These are phyloP conservation scores for Xanthia icteritia DNA, from an alignment of 2,888 invertebrate species.

Conservation along the genomic window DNA sequence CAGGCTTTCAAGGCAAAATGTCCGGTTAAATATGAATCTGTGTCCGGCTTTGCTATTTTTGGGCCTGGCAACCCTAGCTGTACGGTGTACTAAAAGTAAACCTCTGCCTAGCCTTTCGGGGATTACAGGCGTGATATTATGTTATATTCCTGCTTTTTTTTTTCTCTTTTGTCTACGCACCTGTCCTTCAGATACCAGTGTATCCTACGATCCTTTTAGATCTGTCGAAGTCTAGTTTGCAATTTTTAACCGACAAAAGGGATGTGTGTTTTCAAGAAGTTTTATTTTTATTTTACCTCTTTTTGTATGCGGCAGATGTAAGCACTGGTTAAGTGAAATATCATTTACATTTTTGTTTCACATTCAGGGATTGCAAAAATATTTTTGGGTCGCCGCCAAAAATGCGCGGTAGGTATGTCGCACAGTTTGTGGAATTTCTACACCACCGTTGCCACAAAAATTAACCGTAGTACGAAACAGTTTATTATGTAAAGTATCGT, in stretches of 20 bases:
- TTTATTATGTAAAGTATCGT: constrained; percentile 14
- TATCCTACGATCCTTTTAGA: not conserved
- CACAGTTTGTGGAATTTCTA: constrained; percentile 16
- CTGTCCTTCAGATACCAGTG: not conserved
- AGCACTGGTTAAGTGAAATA: constrained; percentile 9
- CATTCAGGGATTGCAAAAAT: constrained; percentile 12
- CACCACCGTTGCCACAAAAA: constrained; percentile 2
- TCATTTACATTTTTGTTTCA: constrained; percentile 4
- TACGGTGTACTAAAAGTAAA: too few relatives aligned
- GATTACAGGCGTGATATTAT: not conserved
- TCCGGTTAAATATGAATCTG: too few relatives aligned
- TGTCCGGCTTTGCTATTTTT: too few relatives aligned
- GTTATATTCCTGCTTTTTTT: not conserved
- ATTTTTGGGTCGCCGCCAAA: constrained; percentile 33
- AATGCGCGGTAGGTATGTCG: not conserved
- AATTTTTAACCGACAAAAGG: not conserved
- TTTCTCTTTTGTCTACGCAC: not conserved
- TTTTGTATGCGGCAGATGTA: not conserved
- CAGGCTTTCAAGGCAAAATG: too few relatives aligned
- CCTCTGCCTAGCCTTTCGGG: not conserved
- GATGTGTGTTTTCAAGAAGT: not conserved
- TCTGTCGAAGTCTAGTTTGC: not conserved
- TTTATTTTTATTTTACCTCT: not conserved
- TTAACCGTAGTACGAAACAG: constrained; percentile 14
- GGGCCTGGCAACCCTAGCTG: too few relatives aligned